These are phyloP conservation scores for Diplazon laetatorius DNA, from an alignment of 2,888 invertebrate genomes.

Conservation along the genomic window DNA sequence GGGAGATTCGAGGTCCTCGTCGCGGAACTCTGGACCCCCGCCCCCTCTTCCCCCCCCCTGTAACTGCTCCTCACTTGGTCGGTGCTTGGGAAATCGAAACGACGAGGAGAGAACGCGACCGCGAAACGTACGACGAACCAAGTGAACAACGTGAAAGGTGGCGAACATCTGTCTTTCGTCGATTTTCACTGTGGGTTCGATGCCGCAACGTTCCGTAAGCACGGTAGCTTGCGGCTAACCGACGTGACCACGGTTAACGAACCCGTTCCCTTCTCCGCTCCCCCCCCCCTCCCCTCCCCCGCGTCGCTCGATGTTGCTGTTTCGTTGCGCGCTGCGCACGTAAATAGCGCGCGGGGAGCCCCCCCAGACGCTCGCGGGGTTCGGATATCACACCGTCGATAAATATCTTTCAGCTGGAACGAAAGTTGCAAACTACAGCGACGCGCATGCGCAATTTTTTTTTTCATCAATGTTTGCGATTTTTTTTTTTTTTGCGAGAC, in stretches of 20 bases:
- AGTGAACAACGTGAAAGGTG: conserved; percentile 53
- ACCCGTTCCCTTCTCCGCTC: conserved; percentile 66
- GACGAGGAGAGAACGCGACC: conserved; percentile 25
- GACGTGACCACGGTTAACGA: conserved; percentile 75
- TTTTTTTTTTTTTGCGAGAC: not conserved
- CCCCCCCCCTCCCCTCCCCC: no score
- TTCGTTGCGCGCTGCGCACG: conserved; percentile 4
- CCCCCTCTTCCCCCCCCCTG: no score
- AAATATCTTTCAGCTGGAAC: conserved; percentile 35
- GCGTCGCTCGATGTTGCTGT: no score
- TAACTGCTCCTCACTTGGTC: no score
- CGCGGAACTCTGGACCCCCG: no score
- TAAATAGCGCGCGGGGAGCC: conserved; percentile 40
- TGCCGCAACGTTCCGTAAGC: conserved; percentile 60
- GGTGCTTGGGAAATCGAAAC: conserved; percentile 59
- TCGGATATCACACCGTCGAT: conserved; percentile 51
- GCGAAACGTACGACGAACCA: conserved; percentile 34
- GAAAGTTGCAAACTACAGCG: not conserved
- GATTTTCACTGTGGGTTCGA: conserved; percentile 44
- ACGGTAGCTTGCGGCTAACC: conserved; percentile 73
- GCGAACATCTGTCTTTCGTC: conserved; percentile 62
- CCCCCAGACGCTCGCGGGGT: conserved; percentile 37
- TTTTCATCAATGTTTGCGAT: not conserved
- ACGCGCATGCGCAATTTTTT: not conserved
- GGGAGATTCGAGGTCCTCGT: no score